Percentiles rank a stretch among this genome's conserved stretches.
These are phyloP conservation scores for Drosophila sucinea DNA, from an alignment of 1,140 invertebrate species.

Conservation along the genomic window DNA sequence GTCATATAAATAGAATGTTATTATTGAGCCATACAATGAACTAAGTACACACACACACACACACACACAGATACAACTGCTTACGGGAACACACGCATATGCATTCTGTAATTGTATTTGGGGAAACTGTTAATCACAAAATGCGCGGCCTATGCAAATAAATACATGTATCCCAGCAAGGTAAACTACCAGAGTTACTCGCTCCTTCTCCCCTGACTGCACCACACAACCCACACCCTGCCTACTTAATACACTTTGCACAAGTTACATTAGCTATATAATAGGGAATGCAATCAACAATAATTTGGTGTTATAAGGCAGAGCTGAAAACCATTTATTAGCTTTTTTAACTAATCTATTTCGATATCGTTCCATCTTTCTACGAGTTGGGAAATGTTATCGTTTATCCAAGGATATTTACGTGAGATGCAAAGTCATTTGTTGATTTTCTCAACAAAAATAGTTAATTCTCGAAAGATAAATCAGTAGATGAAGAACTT, in stretches of 20 bases:
- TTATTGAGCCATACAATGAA: conserved; percentile 72
- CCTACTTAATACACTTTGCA: conserved; percentile 24
- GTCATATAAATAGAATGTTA: conserved; percentile 77
- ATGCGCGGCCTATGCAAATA: conserved; percentile 76
- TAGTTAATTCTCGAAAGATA: too few species aligned
- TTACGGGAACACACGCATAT: conserved; percentile 14
- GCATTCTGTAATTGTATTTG: conserved; percentile 67
- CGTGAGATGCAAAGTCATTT: too few species aligned
- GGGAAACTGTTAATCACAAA: conserved; percentile 69
- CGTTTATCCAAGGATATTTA: too few species aligned
- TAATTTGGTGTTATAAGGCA: too few species aligned
- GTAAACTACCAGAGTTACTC: conserved; percentile 39
- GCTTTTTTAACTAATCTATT: too few species aligned
- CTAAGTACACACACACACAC: conserved; percentile 21
- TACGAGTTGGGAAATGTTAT: too few species aligned
- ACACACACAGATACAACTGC: conserved; percentile 9
- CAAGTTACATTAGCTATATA: conserved; percentile 5
- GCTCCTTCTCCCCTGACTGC: background rate
- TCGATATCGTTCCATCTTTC: too few species aligned
- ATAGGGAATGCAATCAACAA: background rate
- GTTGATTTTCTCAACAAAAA: too few species aligned
- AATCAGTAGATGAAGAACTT: too few species aligned
- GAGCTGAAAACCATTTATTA: too few species aligned
- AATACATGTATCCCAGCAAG: conserved; percentile 39
- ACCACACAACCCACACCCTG: conserved; percentile 15